Evolutionary conservation across 2,888 invertebrate genomes (phyloP), one percentile per base, ranked within the genome.

Genomic region (Ectemnius cavifrons): DNA sequence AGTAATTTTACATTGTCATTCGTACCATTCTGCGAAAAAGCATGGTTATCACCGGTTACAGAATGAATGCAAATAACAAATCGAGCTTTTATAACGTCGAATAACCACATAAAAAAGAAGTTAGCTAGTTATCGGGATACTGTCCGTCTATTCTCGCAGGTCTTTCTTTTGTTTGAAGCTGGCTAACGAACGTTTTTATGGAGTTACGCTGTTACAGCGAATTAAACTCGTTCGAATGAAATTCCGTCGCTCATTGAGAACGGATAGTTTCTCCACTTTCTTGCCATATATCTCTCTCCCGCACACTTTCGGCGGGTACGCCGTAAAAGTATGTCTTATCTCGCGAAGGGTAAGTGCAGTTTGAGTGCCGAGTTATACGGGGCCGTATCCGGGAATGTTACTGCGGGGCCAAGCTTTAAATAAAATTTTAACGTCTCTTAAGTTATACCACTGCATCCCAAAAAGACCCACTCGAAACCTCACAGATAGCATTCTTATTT

Each of bases 301-400:
- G 37, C 52, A 56, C 46, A 52, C 37, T 45, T 11, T 11, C 47
- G 11, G 14, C 57, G 23, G 72, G 52, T 47, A 37, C 18, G 57
- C 76, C 78, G 75, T 78, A 76, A 76, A 76, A 70, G 67, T 76
- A 67, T 68, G 70, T 78, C 78, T 76, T 78, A 78, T 76, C 78
- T 71, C 28, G 62, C 68, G 60, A 28, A 69, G 63, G 63, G 75
- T 77, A 77, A 75, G 77, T 66, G 52, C 65, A 64, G 58, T 75
- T 77, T 66, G 62, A 68, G 59, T 49, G 60, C 23, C 65, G 56
- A 67, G 71, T 75, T 75, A 68, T 75, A 71, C 67, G 75, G 52
- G 65, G 67, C 67, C 75, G 71, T 77, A 77, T 77, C 67, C 65
- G 60, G 52, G 52, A 60, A 71, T 57, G 75, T 56, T n/a, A 46